These are phyloP conservation scores for Ictalurus punctatus DNA, from an alignment of 2,113 vertebrate genomes.

Conservation along the genomic window DNA sequence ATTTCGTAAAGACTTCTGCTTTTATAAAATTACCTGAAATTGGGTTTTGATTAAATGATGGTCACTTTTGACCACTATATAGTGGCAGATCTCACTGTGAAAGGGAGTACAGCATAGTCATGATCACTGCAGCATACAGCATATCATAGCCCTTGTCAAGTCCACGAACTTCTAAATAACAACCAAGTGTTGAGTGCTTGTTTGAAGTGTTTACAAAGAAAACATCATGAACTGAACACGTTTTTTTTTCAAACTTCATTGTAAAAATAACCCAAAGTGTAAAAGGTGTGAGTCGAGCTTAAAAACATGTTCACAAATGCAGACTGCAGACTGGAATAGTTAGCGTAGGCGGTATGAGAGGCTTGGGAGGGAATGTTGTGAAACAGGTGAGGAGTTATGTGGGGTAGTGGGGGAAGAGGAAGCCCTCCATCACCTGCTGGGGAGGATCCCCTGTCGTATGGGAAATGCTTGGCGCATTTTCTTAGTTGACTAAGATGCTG, in stretches of 20 bases:
- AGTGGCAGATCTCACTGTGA: not conserved
- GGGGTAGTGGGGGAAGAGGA: constrained; percentile 40
- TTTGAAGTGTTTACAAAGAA: not conserved
- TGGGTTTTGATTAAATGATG: not conserved
- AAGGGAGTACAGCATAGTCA: not conserved
- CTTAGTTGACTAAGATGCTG: constrained; percentile 44
- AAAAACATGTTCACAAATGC: constrained; percentile 65
- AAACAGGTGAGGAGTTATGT: constrained; percentile 62
- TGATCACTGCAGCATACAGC: not conserved
- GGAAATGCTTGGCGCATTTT: constrained; percentile 62
- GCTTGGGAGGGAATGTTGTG: constrained; percentile 64
- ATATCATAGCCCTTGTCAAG: not conserved
- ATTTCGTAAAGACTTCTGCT: too few relatives aligned
- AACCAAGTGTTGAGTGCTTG: not conserved
- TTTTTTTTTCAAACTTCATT: not conserved
- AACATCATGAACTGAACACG: not conserved
- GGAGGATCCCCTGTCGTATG: constrained; percentile 67
- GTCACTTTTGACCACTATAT: not conserved
- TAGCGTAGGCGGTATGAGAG: constrained; percentile 65
- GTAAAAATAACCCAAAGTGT: not conserved
- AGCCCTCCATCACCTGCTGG: constrained; percentile 72
- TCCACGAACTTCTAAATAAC: not conserved
- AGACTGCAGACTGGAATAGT: constrained; percentile 69
- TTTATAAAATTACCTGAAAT: not conserved
- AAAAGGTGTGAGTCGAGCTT: constrained; percentile 1